A percentile compares a stretch with the other conserved stretches of the same genome.
Conservation (phyloP, 2,888 invertebrate genomes). For the Mycalesis mineus region DNA sequence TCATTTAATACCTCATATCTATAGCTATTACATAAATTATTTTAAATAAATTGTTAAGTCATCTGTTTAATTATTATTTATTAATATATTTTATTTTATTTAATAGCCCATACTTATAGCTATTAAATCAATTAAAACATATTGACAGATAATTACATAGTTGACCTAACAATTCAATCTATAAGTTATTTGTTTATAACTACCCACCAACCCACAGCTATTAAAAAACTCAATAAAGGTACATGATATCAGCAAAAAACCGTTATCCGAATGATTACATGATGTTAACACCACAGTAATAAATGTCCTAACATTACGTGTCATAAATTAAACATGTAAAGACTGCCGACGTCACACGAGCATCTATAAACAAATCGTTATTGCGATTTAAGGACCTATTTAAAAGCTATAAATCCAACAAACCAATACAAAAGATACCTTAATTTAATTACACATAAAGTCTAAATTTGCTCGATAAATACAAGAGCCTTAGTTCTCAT, state of each 20-base stretch:
- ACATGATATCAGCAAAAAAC: not conserved
- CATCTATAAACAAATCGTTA: constrained; percentile 76
- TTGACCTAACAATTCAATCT: too few relatives aligned
- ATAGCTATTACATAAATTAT: too few relatives aligned
- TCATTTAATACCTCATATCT: too few relatives aligned
- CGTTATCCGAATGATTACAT: constrained; percentile 8
- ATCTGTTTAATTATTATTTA: too few relatives aligned
- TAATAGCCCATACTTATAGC: too few relatives aligned
- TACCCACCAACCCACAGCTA: too few relatives aligned
- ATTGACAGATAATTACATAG: too few relatives aligned
- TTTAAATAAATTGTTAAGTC: too few relatives aligned
- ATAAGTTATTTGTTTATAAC: too few relatives aligned
- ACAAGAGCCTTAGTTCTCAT: constrained; percentile 54
- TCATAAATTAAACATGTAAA: constrained; percentile 43
- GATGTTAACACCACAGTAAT: constrained; percentile 17
- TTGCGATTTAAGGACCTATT: constrained; percentile 77
- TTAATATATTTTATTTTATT: too few relatives aligned
- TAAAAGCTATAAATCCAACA: constrained; percentile 69
- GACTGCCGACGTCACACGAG: constrained; percentile 50
- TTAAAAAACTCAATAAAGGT: not conserved
- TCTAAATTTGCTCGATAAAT: constrained; percentile 13
- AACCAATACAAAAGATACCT: constrained; percentile 35
- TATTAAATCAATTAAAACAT: too few relatives aligned
- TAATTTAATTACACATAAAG: constrained; percentile 6
- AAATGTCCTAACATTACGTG: constrained; percentile 18